Evolutionary conservation across 2,797 vertebrate species (phyloP).

Genomic region (Epinephelus malabaricus): DNA sequence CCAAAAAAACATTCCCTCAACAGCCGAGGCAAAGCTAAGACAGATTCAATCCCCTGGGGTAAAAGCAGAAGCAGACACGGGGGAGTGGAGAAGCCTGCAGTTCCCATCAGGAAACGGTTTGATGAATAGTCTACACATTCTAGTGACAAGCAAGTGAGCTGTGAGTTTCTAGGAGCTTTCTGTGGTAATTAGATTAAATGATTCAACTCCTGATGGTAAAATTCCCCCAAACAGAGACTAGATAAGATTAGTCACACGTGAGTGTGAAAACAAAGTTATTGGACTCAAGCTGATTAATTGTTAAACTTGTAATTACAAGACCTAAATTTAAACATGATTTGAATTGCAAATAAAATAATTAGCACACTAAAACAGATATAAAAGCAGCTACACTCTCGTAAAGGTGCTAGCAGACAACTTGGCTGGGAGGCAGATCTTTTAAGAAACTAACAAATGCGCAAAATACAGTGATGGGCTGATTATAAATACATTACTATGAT

Average conservation of each 20-base stretch:
- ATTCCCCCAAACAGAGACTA: constrained; percentile 64
- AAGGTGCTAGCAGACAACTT: background rate
- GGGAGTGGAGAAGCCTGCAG: constrained; percentile 62
- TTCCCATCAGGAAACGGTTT: constrained; percentile 74
- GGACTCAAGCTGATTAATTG: constrained; percentile 75
- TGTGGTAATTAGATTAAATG: constrained; percentile 87
- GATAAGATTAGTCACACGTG: constrained; percentile 71
- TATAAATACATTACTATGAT: constrained; percentile 1
- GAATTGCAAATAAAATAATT: constrained; percentile 58
- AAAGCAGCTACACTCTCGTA: background rate
- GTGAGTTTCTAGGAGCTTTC: constrained; percentile 77
- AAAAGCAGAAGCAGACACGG: constrained; percentile 59
- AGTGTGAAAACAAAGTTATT: constrained; percentile 70
- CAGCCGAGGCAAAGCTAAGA: constrained; percentile 45
- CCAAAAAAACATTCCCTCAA: constrained; percentile 28
- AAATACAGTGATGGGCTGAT: background rate
- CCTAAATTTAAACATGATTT: constrained; percentile 59
- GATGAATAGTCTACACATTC: constrained; percentile 87
- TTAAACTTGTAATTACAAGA: constrained; percentile 65
- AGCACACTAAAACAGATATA: constrained; percentile 30
- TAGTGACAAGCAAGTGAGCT: constrained; percentile 86
- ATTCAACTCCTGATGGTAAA: constrained; percentile 80
- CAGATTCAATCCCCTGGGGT: constrained; percentile 56
- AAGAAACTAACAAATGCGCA: background rate
- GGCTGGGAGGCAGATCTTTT: background rate